These are phyloP conservation scores for Neolamprologus brichardi DNA, from an alignment of 2,113 vertebrate species.

Conservation along the genomic window DNA sequence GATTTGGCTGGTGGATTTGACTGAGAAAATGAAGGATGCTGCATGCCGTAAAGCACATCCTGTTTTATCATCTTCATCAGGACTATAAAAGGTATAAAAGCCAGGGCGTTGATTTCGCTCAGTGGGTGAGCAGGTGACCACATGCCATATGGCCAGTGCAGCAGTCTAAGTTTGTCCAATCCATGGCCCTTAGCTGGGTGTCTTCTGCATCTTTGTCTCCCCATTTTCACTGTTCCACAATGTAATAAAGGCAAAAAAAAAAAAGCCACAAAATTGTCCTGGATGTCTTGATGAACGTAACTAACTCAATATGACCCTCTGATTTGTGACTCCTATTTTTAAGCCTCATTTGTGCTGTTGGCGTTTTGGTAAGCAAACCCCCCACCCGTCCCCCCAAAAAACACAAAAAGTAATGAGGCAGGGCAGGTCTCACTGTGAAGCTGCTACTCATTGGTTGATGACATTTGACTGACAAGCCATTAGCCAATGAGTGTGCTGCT, in stretches of 20 bases:
- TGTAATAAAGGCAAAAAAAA: not conserved
- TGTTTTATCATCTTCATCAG: not conserved
- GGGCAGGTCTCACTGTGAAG: not conserved
- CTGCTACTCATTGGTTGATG: not conserved
- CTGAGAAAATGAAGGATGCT: not conserved
- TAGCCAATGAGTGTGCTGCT: not conserved
- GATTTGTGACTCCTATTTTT: not conserved
- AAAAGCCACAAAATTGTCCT: not conserved
- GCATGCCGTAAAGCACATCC: not conserved
- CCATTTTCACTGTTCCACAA: not conserved
- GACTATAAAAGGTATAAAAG: not conserved
- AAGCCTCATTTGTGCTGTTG: not conserved
- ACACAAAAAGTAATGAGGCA: not conserved
- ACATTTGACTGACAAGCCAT: not conserved
- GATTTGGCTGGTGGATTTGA: not conserved
- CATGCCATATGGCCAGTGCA: not conserved
- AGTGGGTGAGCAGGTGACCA: not conserved
- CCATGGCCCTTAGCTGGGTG: not conserved
- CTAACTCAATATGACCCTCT: not conserved
- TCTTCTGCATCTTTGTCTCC: not conserved
- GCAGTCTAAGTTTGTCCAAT: not conserved
- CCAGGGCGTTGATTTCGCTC: not conserved
- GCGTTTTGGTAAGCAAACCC: not conserved
- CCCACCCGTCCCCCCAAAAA: not conserved
- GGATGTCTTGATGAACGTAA: not conserved